Percentiles rank a stretch among this genome's conserved stretches.
Evolutionary conservation across 2,888 invertebrate genomes (phyloP).

Genomic region (Frankliniella fusca): DNA sequence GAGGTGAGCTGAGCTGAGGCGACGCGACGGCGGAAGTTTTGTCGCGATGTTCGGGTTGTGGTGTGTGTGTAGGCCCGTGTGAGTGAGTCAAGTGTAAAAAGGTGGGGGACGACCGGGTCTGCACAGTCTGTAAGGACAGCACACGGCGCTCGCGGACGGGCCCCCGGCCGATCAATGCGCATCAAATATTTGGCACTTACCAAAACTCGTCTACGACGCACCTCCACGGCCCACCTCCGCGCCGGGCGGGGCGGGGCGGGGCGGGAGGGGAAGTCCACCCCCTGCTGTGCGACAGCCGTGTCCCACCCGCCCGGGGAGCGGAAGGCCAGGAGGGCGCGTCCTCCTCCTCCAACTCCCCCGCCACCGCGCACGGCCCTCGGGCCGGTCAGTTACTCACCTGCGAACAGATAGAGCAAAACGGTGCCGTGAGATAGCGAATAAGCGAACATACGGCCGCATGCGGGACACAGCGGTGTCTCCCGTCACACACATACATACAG

Average conservation of each 20-base stretch:
- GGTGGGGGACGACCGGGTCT: no score
- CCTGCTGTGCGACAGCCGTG: background rate
- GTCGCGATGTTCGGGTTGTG: no score
- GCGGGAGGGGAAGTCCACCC: background rate
- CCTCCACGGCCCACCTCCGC: background rate
- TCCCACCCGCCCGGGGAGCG: background rate
- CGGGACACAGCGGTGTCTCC: no score
- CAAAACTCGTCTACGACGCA: slow-evolving; percentile 8
- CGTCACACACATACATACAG: no score
- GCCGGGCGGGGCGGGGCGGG: background rate
- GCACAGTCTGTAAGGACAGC: background rate
- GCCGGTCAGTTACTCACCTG: slow-evolving; percentile 15
- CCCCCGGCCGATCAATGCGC: slow-evolving; percentile 14
- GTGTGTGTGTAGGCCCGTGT: no score
- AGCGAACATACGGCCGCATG: background rate
- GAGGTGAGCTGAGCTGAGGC: no score
- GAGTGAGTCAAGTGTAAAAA: no score
- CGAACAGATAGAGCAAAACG: slow-evolving; percentile 3
- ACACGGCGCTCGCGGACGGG: background rate
- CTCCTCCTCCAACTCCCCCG: background rate
- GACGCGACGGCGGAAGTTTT: no score
- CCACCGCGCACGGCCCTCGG: background rate
- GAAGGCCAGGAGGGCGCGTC: background rate
- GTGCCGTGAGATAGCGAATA: background rate
- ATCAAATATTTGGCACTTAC: slow-evolving; percentile 25